phyloP scores from a whole-genome alignment of 1,140 invertebrate genomes.

The Heliothis virescens region DNA sequence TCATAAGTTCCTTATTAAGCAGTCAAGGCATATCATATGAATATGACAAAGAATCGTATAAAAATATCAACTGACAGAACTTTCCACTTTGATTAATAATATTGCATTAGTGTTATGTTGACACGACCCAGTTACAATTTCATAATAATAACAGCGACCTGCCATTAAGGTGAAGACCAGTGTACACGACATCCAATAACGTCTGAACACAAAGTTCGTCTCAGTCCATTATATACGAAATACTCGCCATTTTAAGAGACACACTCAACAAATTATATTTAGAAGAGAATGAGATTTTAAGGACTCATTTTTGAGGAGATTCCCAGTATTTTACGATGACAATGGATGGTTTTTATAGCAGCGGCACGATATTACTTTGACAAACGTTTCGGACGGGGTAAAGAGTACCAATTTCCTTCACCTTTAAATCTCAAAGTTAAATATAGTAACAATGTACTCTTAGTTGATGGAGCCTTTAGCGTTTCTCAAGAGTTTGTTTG shows the following conservation, averaged over 20 bases:
- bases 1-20: too few species aligned
- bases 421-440: conserved; percentile 19
- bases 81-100: conserved; percentile 34
- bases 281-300: conserved; percentile 64
- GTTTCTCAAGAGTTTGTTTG: conserved; percentile 26
- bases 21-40: not conserved
- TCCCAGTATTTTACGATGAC: conserved; percentile 52
- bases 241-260: conserved; percentile 55
- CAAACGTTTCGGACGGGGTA: conserved; percentile 27
- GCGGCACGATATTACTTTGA: conserved; percentile 33
- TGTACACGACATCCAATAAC: conserved; percentile 37
- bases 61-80: conserved; percentile 8
- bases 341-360: conserved; percentile 24
- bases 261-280: conserved; percentile 57
- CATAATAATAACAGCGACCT: conserved; percentile 20
- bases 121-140: conserved; percentile 31
- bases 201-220: conserved; percentile 25
- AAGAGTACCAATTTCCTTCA: conserved; percentile 32
- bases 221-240: conserved; percentile 57
- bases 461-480: conserved; percentile 4
- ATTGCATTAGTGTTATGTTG: conserved; percentile 29
- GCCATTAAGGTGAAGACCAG: conserved; percentile 26
- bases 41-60: not conserved
- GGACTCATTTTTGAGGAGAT: conserved; percentile 61
- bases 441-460: not conserved